These are phyloP conservation scores for Metopia argyrocephala DNA, from an alignment of 2,888 invertebrate genomes.

Conservation along the genomic window DNA sequence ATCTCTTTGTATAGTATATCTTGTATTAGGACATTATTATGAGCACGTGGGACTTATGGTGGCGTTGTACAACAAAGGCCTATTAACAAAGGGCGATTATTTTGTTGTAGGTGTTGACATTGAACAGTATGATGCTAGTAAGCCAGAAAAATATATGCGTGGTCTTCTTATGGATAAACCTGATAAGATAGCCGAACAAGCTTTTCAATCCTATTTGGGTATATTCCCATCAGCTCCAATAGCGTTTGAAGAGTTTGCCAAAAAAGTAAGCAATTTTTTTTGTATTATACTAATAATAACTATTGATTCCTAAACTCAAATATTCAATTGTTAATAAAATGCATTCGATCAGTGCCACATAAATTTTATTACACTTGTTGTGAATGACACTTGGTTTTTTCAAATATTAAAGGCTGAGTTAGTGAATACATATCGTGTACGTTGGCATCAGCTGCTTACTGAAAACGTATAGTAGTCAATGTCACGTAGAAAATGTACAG, in stretches of 20 bases:
- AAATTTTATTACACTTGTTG: too few relatives aligned
- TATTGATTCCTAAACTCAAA: too few relatives aligned
- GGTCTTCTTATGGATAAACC: slow-evolving; percentile 84
- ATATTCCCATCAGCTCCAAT: slow-evolving; percentile 88
- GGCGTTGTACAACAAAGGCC: slow-evolving; percentile 88
- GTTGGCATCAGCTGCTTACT: too few relatives aligned
- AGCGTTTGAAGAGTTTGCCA: slow-evolving; percentile 86
- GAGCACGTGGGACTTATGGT: slow-evolving; percentile 95
- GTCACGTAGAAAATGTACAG: too few relatives aligned
- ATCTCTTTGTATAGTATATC: slow-evolving; percentile 84
- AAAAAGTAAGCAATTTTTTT: slow-evolving; percentile 75
- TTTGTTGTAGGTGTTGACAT: slow-evolving; percentile 95
- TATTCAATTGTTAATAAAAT: too few relatives aligned
- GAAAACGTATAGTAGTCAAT: too few relatives aligned
- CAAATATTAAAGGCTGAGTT: too few relatives aligned
- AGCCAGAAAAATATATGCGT: slow-evolving; percentile 88
- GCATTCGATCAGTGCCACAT: too few relatives aligned
- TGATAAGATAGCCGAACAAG: slow-evolving; percentile 82
- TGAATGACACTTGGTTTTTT: too few relatives aligned
- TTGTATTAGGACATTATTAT: slow-evolving; percentile 92
- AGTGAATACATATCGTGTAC: too few relatives aligned
- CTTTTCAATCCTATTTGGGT: slow-evolving; percentile 90
- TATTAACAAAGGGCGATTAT: slow-evolving; percentile 93
- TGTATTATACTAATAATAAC: too few relatives aligned
- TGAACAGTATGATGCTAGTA: slow-evolving; percentile 89